Conservation (phyloP, 2,888 invertebrate species). For the Chironomus riparius region DNA sequence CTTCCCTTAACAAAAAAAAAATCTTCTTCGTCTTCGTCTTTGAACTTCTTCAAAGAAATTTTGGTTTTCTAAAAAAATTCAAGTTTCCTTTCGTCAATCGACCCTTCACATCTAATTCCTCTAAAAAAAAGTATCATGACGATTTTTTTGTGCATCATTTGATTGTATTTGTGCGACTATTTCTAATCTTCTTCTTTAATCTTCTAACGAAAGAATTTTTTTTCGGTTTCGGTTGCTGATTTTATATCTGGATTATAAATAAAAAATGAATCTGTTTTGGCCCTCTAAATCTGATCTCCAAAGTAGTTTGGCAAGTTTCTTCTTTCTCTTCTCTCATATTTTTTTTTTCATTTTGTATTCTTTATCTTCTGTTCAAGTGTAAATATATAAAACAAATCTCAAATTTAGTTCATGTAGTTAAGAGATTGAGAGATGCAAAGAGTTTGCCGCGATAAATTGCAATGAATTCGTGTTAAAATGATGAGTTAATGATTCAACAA, state of each 20-base stretch:
- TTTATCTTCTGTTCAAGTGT: no score
- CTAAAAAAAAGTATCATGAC: neutral
- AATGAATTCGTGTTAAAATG: neutral
- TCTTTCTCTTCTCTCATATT: neutral
- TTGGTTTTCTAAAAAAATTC: neutral
- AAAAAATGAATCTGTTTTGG: neutral
- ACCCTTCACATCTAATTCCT: neutral
- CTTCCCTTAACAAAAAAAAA: neutral
- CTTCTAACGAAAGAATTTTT: slow-evolving; percentile 4
- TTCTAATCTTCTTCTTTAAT: slow-evolving; percentile 1
- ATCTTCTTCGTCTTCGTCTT: neutral
- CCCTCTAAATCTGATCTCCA: slow-evolving; percentile 5
- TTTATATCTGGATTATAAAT: neutral
- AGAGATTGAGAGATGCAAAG: neutral
- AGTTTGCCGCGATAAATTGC: neutral
- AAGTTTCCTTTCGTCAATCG: neutral
- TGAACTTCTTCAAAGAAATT: no score
- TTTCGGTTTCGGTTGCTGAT: neutral
- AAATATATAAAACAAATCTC: no score
- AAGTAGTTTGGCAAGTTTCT: slow-evolving; percentile 26
- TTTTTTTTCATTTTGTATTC: neutral
- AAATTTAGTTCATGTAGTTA: neutral
- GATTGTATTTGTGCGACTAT: slow-evolving; percentile 3
- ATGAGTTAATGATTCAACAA: no score
- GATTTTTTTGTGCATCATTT: slow-evolving; percentile 17